Percentiles rank a stretch among this genome's conserved stretches.
These are phyloP conservation scores for Leptinotarsa haldemani DNA, from an alignment of 2,888 invertebrate species.

Conservation along the genomic window DNA sequence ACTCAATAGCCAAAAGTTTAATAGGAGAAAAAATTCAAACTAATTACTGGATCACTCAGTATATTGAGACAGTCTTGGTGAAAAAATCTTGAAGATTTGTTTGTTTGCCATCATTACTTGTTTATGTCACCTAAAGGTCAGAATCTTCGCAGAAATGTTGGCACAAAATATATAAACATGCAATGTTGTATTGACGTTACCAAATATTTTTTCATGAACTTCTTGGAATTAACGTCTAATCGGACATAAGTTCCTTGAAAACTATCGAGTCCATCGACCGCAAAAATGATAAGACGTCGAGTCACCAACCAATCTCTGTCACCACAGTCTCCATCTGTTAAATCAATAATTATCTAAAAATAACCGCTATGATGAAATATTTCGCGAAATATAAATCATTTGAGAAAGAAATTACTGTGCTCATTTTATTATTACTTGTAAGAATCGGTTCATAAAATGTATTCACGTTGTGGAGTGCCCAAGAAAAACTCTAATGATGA, in stretches of 20 bases:
- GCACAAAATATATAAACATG: neutral
- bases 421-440: neutral
- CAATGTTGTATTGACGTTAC: no score
- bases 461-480: neutral
- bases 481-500: conserved; percentile 11
- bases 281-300: neutral
- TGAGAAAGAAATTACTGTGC: neutral
- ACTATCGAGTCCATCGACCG: neutral
- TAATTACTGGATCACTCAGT: no score
- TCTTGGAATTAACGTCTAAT: neutral
- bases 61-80: no score
- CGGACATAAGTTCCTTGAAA: neutral
- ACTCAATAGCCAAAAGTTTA: no score
- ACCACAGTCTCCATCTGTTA: conserved; percentile 33
- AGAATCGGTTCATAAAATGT: neutral
- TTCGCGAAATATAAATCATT: conserved; percentile 9
- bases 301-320: neutral
- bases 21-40: no score
- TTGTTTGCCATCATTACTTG: no score
- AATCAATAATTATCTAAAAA: conserved; percentile 43
- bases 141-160: neutral
- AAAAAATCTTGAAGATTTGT: no score
- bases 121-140: no score
- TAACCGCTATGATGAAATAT: conserved; percentile 24
- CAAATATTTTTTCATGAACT: neutral